Conservation (phyloP, 1,140 invertebrate genomes). For the Arion vulgaris region DNA sequence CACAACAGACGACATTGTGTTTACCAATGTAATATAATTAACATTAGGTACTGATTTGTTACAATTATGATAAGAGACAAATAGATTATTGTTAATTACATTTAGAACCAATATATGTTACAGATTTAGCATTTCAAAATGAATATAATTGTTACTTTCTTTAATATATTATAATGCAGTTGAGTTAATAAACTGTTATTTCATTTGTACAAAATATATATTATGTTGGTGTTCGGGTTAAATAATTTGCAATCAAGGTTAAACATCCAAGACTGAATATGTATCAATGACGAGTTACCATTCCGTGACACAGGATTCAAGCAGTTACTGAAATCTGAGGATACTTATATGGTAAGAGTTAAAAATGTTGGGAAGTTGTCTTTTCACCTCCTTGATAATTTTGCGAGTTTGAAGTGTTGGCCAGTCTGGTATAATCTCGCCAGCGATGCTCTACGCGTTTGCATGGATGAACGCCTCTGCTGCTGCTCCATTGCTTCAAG, state of each 20-base stretch:
- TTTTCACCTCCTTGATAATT: constrained; percentile 71
- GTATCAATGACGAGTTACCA: background rate
- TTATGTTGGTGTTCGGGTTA: background rate
- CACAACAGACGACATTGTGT: too few relatives aligned
- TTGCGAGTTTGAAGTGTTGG: constrained; percentile 84
- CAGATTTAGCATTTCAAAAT: too few relatives aligned
- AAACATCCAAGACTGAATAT: background rate
- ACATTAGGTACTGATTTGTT: too few relatives aligned
- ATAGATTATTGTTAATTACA: too few relatives aligned
- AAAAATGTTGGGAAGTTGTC: background rate
- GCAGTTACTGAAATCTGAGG: constrained; percentile 5
- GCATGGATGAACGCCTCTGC: constrained; percentile 72
- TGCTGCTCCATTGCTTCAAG: constrained; percentile 66
- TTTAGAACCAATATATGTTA: too few relatives aligned
- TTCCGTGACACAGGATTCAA: constrained; percentile 3
- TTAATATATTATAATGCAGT: too few relatives aligned
- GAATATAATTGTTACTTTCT: too few relatives aligned
- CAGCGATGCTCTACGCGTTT: constrained; percentile 85
- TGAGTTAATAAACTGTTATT: background rate
- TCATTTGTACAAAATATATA: background rate
- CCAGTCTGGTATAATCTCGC: constrained; percentile 98
- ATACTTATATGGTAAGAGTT: background rate
- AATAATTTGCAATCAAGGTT: background rate
- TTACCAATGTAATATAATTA: too few relatives aligned
- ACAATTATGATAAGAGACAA: too few relatives aligned